phyloP scores from a whole-genome alignment of 2,888 invertebrate species.

The Tetramorium bicarinatum region DNA sequence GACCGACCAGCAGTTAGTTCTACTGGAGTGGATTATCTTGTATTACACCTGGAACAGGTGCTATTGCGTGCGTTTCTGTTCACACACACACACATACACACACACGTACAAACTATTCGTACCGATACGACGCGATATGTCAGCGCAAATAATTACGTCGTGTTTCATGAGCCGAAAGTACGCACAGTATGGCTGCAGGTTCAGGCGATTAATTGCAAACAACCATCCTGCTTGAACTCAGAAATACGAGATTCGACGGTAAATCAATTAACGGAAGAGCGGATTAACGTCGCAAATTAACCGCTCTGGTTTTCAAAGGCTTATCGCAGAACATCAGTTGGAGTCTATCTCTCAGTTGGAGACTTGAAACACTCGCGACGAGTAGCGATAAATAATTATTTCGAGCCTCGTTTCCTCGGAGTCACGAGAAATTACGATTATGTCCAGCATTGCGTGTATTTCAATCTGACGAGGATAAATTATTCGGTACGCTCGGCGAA shows the following conservation, averaged over 20 bases:
- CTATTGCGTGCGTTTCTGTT: conserved; percentile 24
- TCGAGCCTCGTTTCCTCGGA: background rate
- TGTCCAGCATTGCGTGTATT: background rate
- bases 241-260: background rate
- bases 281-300: background rate
- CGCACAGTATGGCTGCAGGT: background rate
- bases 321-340: background rate
- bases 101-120: background rate
- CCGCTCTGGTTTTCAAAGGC: background rate
- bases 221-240: background rate
- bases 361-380: background rate
- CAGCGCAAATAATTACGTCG: conserved; percentile 24
- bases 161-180: conserved; percentile 35
- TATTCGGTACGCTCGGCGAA: background rate
- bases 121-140: background rate
- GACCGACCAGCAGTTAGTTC: conserved; percentile 13
- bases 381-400: background rate
- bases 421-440: background rate
- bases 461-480: conserved; percentile 28
- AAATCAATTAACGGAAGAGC: background rate
- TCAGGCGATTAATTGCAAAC: conserved; percentile 23
- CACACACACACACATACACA: background rate
- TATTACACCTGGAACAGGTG: conserved; percentile 47
- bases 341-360: background rate
- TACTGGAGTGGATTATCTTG: conserved; percentile 43